These are phyloP conservation scores for Drosophila prosaltans DNA, from an alignment of 1,140 invertebrate genomes.

Conservation along the genomic window DNA sequence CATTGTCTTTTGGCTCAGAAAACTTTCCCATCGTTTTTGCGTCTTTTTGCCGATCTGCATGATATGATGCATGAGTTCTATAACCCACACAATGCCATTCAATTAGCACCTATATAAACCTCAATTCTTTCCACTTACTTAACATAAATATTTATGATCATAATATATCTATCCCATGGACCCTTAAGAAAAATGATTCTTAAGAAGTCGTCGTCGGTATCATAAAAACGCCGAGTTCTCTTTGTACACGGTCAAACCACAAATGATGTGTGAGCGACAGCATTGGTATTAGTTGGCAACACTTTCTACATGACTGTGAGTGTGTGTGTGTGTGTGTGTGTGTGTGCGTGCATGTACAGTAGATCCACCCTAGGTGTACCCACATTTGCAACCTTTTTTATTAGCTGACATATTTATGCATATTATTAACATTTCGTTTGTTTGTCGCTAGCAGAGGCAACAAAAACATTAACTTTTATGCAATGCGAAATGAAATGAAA, in stretches of 20 bases:
- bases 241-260: slow-evolving; percentile 44
- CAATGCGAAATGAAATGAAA: slow-evolving; percentile 32
- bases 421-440: slow-evolving; percentile 77
- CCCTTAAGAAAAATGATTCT: slow-evolving; percentile 26
- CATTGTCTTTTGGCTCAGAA: no score
- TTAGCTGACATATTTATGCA: slow-evolving; percentile 80
- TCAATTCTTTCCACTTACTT: slow-evolving; percentile 35
- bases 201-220: background rate
- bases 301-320: background rate
- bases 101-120: slow-evolving; percentile 68
- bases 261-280: slow-evolving; percentile 17
- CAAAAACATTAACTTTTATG: slow-evolving; percentile 52
- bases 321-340: background rate
- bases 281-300: background rate
- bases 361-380: slow-evolving; percentile 2
- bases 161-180: background rate
- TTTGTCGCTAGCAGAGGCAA: slow-evolving; percentile 18
- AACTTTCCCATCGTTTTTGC: background rate
- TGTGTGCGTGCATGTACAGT: slow-evolving; percentile 7
- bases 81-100: slow-evolving; percentile 41
- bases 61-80: background rate
- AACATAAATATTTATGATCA: slow-evolving; percentile 14
- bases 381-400: slow-evolving; percentile 28
- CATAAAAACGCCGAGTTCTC: slow-evolving; percentile 30
- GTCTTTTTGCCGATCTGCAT: background rate